A percentile compares a stretch with the other conserved stretches of the same genome.
Conservation (phyloP, 2,888 invertebrate species). For the Invenusta paracnida region DNA sequence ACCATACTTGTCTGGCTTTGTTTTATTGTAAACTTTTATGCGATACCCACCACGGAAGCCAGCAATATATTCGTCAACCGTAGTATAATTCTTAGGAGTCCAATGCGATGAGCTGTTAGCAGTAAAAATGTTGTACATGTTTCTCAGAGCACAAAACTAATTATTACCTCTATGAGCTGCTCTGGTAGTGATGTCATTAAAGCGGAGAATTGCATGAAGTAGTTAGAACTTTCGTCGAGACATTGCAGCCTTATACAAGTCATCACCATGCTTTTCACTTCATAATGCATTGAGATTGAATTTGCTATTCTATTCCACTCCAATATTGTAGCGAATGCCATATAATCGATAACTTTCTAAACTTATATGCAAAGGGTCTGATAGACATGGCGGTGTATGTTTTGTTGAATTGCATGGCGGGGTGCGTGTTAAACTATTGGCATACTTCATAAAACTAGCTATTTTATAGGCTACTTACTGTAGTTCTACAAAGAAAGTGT, state of each 20-base stretch:
- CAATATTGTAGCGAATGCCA: background rate
- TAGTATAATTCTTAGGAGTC: background rate
- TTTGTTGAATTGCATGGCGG: no score
- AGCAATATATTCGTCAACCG: background rate
- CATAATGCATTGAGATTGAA: constrained; percentile 11
- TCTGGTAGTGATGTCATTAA: background rate
- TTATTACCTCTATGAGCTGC: background rate
- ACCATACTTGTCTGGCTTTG: background rate
- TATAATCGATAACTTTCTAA: no score
- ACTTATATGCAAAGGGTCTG: no score
- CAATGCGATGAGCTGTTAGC: constrained; percentile 9
- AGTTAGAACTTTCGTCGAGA: background rate
- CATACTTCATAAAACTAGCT: no score
- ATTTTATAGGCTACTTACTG: no score
- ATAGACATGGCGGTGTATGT: no score
- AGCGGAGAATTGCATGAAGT: background rate
- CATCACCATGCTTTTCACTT: background rate
- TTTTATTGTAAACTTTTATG: background rate
- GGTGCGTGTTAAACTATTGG: no score
- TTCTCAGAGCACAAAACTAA: background rate
- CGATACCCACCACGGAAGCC: background rate
- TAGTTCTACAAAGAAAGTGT: no score
- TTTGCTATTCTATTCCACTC: constrained; percentile 18
- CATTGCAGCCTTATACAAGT: constrained; percentile 5
- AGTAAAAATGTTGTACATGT: constrained; percentile 6